Percentiles rank a stretch among this genome's conserved stretches.
These are phyloP conservation scores for Hyles euphorbiae DNA, from an alignment of 1,140 invertebrate species.

Conservation along the genomic window DNA sequence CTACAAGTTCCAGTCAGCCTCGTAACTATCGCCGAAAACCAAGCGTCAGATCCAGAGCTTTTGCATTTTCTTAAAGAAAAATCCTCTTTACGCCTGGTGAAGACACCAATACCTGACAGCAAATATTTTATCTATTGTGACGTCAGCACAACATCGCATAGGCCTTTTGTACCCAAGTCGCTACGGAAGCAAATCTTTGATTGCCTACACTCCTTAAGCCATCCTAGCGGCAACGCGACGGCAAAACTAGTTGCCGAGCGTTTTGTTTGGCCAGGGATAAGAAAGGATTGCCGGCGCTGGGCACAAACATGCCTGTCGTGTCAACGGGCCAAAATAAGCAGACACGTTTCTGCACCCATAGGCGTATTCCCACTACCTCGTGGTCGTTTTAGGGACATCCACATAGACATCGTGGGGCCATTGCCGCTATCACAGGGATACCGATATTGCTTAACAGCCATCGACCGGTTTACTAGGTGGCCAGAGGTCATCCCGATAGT, in stretches of 20 bases:
- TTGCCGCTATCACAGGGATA: slow-evolving; percentile 1
- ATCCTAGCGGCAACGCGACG: neutral
- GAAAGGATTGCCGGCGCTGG: neutral
- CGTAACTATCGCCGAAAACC: neutral
- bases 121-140: neutral
- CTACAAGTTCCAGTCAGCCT: neutral
- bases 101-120: neutral
- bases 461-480: slow-evolving; percentile 8
- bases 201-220: neutral
- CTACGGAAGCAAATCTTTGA: slow-evolving; percentile 2
- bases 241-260: slow-evolving; percentile 1
- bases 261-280: slow-evolving; percentile 3
- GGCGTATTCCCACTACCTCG: neutral
- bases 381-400: neutral
- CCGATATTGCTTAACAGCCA: slow-evolving; percentile 4
- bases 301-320: neutral
- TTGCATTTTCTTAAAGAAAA: neutral
- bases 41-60: slow-evolving; percentile 1
- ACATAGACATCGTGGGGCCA: slow-evolving; percentile 1
- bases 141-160: neutral
- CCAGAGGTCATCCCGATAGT: slow-evolving; percentile 2
- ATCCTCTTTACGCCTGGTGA: neutral
- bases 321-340: slow-evolving; percentile 1
- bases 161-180: neutral
- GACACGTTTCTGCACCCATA: neutral